Percentiles rank a stretch among this genome's conserved stretches.
phyloP scores from a whole-genome alignment of 1,140 invertebrate species.

The fruit fly (Drosophila melanogaster) region Release_6_plus_ISO1_MT NT_033777.3:9536001-9536500 shows the following conservation, averaged over 20 bases:
- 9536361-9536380: constrained; percentile 65
- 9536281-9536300: constrained; percentile 20
- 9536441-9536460: constrained; percentile 49
- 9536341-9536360: constrained; percentile 71
- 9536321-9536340: constrained; percentile 28
- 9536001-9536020: constrained; percentile 74
- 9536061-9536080: constrained; percentile 85
- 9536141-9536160: constrained; percentile 75
- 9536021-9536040: constrained; percentile 81
- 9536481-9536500: constrained; percentile 81
- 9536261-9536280: constrained; percentile 39
- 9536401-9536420: constrained; percentile 82
- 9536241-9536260: constrained; percentile 49
- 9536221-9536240: constrained; percentile 44
- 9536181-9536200: constrained; percentile 54
- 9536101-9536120: constrained; percentile 34
- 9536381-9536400: constrained; percentile 77
- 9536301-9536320: constrained; percentile 30
- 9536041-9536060: constrained; percentile 84
- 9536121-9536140: constrained; percentile 56
- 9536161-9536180: constrained; percentile 57
- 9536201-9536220: constrained; percentile 47
- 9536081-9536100: constrained; percentile 53
- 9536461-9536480: constrained; percentile 67
- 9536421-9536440: constrained; percentile 76